Conservation (phyloP, 1,140 invertebrate species). For the Aphidius ervi region DNA sequence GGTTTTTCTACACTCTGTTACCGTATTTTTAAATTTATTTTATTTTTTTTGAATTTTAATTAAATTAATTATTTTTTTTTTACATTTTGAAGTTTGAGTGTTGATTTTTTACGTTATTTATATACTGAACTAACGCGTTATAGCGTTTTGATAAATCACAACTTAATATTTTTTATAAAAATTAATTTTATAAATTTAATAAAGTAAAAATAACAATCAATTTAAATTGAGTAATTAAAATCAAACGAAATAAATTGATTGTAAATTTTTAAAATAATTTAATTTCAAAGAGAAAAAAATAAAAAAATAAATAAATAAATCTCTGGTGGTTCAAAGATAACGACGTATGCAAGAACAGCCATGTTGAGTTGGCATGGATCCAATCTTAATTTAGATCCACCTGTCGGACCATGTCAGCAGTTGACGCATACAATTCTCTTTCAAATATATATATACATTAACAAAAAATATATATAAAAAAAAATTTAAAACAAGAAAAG, state of each 20-base stretch:
- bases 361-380: constrained; percentile 42
- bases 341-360: constrained; percentile 14
- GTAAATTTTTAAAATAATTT: neutral
- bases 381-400: constrained; percentile 55
- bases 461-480: too few relatives aligned
- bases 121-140: constrained; percentile 11
- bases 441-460: too few relatives aligned
- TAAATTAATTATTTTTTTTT: too few relatives aligned
- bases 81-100: constrained; percentile 33
- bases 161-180: neutral
- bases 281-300: neutral
- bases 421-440: constrained; percentile 16
- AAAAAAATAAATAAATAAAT: constrained; percentile 1
- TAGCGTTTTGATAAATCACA: neutral
- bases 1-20: constrained; percentile 22
- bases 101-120: constrained; percentile 8
- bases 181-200: neutral
- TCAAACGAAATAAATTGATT: neutral
- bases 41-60: constrained; percentile 45
- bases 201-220: neutral
- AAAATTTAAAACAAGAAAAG: too few relatives aligned
- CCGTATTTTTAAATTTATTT: constrained; percentile 16
- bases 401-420: constrained; percentile 42
- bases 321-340: constrained; percentile 14
- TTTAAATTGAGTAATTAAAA: too few relatives aligned